Percentiles rank a stretch among this genome's conserved stretches.
These are phyloP conservation scores for cat (Felis catus) DNA, from an alignment of 2,113 vertebrate genomes.

Conservation along the genomic window DNA sequence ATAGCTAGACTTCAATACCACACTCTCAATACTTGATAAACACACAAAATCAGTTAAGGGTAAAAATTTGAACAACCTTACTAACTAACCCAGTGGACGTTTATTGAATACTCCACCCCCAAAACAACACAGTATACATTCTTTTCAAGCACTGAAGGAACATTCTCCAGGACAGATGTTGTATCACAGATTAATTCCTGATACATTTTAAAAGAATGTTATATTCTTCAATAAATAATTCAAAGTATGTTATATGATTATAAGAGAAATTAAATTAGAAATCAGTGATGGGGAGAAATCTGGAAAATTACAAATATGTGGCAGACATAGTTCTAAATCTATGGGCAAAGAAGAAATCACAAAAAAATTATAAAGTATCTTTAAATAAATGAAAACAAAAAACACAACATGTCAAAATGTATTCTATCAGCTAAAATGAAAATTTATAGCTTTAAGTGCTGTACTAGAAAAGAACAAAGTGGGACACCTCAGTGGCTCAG, in stretches of 20 bases:
- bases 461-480: neutral
- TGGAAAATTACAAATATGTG: neutral
- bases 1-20: neutral
- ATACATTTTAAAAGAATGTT: neutral
- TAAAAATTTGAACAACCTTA: neutral
- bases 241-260: neutral
- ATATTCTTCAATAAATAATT: neutral
- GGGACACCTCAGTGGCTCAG: too few relatives aligned
- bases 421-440: neutral
- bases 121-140: neutral
- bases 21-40: neutral
- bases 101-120: neutral
- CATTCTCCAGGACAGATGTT: neutral
- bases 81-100: neutral
- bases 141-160: neutral
- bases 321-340: neutral
- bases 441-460: neutral
- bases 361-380: neutral
- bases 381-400: neutral
- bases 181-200: neutral
- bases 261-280: neutral
- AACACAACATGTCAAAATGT: neutral
- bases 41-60: neutral
- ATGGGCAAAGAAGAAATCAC: neutral
- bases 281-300: neutral